phyloP scores from a whole-genome alignment of 2,888 invertebrate genomes.

The Diloba caeruleocephala region DNA sequence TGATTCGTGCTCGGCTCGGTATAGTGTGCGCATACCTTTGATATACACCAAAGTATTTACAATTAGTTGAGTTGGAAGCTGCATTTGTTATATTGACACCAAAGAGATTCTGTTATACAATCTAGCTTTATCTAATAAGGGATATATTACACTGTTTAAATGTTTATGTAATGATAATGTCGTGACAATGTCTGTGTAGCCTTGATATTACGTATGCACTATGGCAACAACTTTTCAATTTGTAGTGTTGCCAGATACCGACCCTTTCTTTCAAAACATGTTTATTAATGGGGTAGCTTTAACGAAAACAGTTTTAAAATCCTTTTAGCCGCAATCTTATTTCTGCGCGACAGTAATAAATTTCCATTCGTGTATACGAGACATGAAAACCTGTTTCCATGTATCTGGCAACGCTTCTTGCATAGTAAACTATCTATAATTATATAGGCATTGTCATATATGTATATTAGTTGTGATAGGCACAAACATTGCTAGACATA shows the following conservation, averaged over 20 bases:
- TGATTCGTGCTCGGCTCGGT: background rate
- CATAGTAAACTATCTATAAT: background rate
- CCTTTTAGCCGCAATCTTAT: background rate
- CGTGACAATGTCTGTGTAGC: constrained; percentile 29
- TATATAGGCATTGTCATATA: constrained; percentile 22
- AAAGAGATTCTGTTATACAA: constrained; percentile 45
- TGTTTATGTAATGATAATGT: constrained; percentile 27
- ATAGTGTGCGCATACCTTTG: constrained; percentile 4
- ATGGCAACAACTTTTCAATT: background rate
- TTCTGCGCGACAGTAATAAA: too few relatives aligned
- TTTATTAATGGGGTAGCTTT: background rate
- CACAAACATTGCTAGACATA: constrained; percentile 18
- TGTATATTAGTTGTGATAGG: constrained; percentile 22
- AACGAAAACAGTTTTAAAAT: background rate
- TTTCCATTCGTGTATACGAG: background rate
- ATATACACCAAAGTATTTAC: constrained; percentile 19
- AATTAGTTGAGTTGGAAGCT: constrained; percentile 14
- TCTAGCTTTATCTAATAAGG: constrained; percentile 44
- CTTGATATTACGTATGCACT: background rate
- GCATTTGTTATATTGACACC: constrained; percentile 49
- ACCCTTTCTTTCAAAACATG: background rate
- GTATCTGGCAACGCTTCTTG: background rate
- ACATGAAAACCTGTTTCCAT: background rate
- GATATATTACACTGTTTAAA: constrained; percentile 45
- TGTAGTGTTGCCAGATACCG: constrained; percentile 2